phyloP scores from a whole-genome alignment of 2,888 invertebrate species.

The Digitonthophagus gazella region DNA sequence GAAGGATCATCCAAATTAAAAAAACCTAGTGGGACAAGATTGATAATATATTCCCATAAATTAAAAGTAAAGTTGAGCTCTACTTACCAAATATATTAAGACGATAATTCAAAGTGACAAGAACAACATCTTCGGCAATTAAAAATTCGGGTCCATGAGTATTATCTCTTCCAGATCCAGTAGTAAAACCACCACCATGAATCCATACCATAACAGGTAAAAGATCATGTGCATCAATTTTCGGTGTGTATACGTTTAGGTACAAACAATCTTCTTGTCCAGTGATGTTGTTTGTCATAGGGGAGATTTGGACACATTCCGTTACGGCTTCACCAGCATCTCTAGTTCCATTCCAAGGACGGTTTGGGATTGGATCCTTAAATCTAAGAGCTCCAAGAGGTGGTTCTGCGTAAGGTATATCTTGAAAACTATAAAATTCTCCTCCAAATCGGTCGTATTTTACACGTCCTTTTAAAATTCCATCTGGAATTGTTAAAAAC shows the following conservation, averaged over 20 bases:
- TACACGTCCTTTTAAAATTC: not conserved
- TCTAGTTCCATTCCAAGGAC: slow-evolving; percentile 48
- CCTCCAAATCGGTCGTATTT: slow-evolving; percentile 34
- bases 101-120: slow-evolving; percentile 19
- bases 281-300: no score
- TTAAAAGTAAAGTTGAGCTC: not conserved
- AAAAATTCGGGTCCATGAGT: slow-evolving; percentile 15
- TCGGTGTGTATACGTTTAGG: slow-evolving; percentile 39
- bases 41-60: not conserved
- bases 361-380: slow-evolving; percentile 49
- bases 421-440: slow-evolving; percentile 43
- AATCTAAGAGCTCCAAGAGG: slow-evolving; percentile 46
- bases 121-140: slow-evolving; percentile 12
- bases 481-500: no score
- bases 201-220: slow-evolving; percentile 22
- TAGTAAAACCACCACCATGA: slow-evolving; percentile 16
- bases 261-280: slow-evolving; percentile 42
- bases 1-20: slow-evolving; percentile 8
- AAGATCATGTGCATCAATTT: not conserved
- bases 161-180: slow-evolving; percentile 5
- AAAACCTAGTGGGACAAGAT: slow-evolving; percentile 12
- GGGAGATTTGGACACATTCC: slow-evolving; percentile 34
- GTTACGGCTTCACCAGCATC: slow-evolving; percentile 47
- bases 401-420: slow-evolving; percentile 48
- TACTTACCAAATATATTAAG: slow-evolving; percentile 18